Conservation (phyloP, 1,140 invertebrate genomes). For the Anthonomus grandis region DNA sequence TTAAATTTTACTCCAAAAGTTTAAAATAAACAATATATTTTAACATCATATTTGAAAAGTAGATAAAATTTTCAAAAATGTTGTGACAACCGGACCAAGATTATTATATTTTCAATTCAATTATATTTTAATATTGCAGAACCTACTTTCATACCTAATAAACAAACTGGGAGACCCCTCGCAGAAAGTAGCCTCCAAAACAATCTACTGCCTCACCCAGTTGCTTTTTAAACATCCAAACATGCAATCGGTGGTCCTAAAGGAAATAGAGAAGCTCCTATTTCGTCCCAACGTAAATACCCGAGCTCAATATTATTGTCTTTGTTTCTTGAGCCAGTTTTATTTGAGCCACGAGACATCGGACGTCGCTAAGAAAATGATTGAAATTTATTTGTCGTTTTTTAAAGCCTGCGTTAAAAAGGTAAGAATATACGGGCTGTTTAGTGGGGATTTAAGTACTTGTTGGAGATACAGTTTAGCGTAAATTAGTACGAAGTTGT, state of each 20-base stretch:
- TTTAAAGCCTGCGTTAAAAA: conserved; percentile 91
- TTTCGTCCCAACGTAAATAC: conserved; percentile 80
- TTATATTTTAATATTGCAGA: conserved; percentile 53
- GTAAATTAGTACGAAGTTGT: no score
- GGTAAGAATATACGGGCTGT: conserved; percentile 51
- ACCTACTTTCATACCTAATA: conserved; percentile 75
- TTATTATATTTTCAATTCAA: conserved; percentile 19
- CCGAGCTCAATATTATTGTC: conserved; percentile 88
- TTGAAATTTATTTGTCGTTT: conserved; percentile 92
- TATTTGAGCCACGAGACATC: conserved; percentile 67
- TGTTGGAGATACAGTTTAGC: no score
- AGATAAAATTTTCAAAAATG: no score
- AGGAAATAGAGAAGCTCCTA: conserved; percentile 85
- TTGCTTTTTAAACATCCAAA: conserved; percentile 83
- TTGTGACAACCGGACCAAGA: no score
- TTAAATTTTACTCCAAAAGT: no score
- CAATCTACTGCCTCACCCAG: conserved; percentile 80
- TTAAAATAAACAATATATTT: no score
- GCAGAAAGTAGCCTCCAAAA: conserved; percentile 82
- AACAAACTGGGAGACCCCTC: conserved; percentile 96
- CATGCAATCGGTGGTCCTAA: conserved; percentile 85
- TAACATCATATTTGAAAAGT: no score
- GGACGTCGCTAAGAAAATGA: conserved; percentile 75
- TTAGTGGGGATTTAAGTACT: conserved; percentile 20
- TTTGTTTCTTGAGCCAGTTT: conserved; percentile 88